Evolutionary conservation across 1,140 invertebrate species (phyloP), one percentile per base, ranked within the genome.

Genomic region (Dendrolimus punctatus): DNA sequence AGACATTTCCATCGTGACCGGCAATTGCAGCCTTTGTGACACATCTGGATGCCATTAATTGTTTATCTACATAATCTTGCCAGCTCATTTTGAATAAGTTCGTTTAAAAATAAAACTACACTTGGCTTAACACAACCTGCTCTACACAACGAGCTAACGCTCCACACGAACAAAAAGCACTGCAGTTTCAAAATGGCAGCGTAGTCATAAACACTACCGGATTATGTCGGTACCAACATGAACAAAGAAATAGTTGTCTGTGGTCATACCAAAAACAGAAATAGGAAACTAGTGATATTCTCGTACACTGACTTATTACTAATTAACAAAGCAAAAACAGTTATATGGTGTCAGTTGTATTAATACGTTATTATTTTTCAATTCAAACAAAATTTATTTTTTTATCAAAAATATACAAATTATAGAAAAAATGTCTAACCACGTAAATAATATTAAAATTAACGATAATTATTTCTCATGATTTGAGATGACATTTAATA

Each of bases 61-160:
- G 96, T 91, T 96, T 97, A 90, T 97, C 96, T 85, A 98, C 95
- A 91, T 98, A 98, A 93, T 96, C 95, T 93, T 98, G 95, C 96
- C 96, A 98, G 92, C 95, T 97, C 95, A 97, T 98, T 77, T 79
- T 86, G 83, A 78, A 73, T 73, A 65, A 80, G 80, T 84, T 86
- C 83, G 71, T 77, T 76, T 80, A 76, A 76, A 64, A 83, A 80
- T 85, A 84, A 80, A 86, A 83, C 83, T 86, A 84, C 76, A 84
- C 80, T 84, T 80, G 70, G 69, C 77, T 81, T 82, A 79, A 73
- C 76, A 80, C 75, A 75, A 76, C 77, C 65, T 73, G 71, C 71
- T 73, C 79, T 66, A 71, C 76, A 77, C 80, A 82, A 78, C 82
- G 80, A 86, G 80, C 80, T 73, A 83, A 71, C 83, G 80, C 83